These are phyloP conservation scores for Lota lota DNA, from an alignment of 2,113 vertebrate species.

Conservation along the genomic window DNA sequence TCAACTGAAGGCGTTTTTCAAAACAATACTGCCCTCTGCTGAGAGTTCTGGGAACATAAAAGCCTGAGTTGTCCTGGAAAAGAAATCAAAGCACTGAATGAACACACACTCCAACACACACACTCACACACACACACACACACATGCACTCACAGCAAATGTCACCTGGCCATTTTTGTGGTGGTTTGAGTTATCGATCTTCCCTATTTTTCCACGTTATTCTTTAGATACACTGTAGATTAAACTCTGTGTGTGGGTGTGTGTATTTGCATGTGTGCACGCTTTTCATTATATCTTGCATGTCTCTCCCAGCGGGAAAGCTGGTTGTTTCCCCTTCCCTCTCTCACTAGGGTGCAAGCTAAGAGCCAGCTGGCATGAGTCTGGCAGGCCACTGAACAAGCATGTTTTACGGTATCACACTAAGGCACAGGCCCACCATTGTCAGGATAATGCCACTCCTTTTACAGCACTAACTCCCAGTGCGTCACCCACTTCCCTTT, in stretches of 20 bases:
- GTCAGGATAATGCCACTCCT: not conserved
- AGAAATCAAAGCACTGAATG: not conserved
- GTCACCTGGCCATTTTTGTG: not conserved
- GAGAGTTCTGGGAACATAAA: constrained; percentile 30
- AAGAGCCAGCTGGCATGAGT: constrained; percentile 15
- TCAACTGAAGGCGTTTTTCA: not conserved
- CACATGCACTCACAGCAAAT: not conserved
- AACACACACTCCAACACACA: not conserved
- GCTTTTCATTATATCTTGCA: not conserved
- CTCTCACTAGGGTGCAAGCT: not conserved
- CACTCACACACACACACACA: not conserved
- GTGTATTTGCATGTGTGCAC: not conserved
- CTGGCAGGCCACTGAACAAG: constrained; percentile 8
- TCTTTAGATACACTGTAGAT: not conserved
- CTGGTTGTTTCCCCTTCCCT: not conserved
- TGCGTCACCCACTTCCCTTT: not conserved
- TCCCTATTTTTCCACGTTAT: not conserved
- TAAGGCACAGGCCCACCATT: constrained; percentile 8
- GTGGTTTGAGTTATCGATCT: not conserved
- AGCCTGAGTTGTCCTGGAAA: not conserved
- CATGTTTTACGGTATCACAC: constrained; percentile 16
- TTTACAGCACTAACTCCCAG: not conserved
- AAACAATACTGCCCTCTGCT: constrained; percentile 42
- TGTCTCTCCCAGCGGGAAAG: not conserved
- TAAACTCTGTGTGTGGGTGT: no score